These are phyloP conservation scores for Gonatopus flavifemur DNA, from an alignment of 1,140 invertebrate genomes.

Conservation along the genomic window DNA sequence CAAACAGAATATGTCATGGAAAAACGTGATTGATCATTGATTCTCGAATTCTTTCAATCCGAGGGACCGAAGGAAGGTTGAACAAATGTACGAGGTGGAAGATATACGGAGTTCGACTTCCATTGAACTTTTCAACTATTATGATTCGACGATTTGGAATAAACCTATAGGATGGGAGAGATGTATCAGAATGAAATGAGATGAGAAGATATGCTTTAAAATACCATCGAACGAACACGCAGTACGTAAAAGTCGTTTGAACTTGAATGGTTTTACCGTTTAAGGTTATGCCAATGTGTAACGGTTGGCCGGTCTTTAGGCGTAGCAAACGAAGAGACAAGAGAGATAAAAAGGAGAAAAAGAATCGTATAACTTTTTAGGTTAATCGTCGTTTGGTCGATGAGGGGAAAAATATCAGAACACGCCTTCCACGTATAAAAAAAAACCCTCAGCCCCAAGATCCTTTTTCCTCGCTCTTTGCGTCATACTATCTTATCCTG, in stretches of 20 bases:
- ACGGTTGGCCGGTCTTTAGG: background rate
- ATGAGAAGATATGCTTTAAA: too few relatives aligned
- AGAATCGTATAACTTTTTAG: slow-evolving; percentile 33
- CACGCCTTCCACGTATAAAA: slow-evolving; percentile 28
- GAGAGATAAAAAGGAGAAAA: background rate
- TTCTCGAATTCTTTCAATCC: too few relatives aligned
- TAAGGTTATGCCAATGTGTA: background rate
- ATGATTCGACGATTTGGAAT: too few relatives aligned
- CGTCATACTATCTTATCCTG: slow-evolving; percentile 41
- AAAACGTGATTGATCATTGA: too few relatives aligned
- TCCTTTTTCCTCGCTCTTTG: slow-evolving; percentile 23
- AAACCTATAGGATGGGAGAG: too few relatives aligned
- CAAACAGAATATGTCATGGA: too few relatives aligned
- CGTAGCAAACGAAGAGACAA: background rate
- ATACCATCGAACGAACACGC: too few relatives aligned
- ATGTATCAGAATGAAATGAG: too few relatives aligned
- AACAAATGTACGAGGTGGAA: too few relatives aligned
- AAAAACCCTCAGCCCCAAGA: slow-evolving; percentile 16
- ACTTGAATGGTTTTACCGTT: background rate
- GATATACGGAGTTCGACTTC: too few relatives aligned
- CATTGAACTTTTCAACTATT: too few relatives aligned
- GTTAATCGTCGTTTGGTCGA: slow-evolving; percentile 38
- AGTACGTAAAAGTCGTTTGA: background rate
- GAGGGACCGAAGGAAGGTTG: too few relatives aligned
- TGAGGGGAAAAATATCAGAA: slow-evolving; percentile 30